Conservation (phyloP, 2,888 invertebrate genomes). For the Melanargia galathea region DNA sequence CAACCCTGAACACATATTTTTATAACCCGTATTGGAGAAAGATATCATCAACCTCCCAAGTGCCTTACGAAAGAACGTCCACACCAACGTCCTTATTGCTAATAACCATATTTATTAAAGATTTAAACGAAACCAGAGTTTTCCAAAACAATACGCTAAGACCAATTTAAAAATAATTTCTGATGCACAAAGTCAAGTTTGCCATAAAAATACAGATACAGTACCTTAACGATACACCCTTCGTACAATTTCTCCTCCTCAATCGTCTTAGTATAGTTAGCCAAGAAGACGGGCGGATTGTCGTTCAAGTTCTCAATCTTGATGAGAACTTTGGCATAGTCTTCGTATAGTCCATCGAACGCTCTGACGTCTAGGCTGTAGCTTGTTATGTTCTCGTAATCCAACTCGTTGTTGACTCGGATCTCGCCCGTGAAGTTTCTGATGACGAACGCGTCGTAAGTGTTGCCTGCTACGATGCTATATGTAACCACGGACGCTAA, state of each 20-base stretch:
- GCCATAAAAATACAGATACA: too few relatives aligned
- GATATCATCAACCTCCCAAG: too few relatives aligned
- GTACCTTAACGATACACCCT: constrained; percentile 87
- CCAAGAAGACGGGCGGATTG: constrained; percentile 92
- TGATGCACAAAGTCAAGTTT: too few relatives aligned
- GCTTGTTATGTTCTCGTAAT: constrained; percentile 92
- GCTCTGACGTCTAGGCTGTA: constrained; percentile 92
- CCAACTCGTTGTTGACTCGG: constrained; percentile 88
- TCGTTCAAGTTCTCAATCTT: constrained; percentile 96
- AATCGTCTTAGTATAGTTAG: constrained; percentile 87
- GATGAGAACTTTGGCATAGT: constrained; percentile 91
- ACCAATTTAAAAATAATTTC: too few relatives aligned
- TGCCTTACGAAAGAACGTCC: too few relatives aligned
- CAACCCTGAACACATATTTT: too few relatives aligned
- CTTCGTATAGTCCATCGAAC: constrained; percentile 91
- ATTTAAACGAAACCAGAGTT: too few relatives aligned
- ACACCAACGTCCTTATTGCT: too few relatives aligned
- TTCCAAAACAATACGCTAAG: too few relatives aligned
- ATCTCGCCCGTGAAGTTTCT: constrained; percentile 93
- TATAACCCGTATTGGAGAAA: too few relatives aligned
- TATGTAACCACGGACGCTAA: constrained; percentile 91
- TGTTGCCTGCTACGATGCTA: constrained; percentile 93
- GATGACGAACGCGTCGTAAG: constrained; percentile 92
- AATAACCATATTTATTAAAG: too few relatives aligned
- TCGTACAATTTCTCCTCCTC: constrained; percentile 87